Percentiles rank a stretch among this genome's conserved stretches.
These are phyloP conservation scores for Scaptomyza pallida DNA, from an alignment of 1,140 invertebrate species.

Conservation along the genomic window DNA sequence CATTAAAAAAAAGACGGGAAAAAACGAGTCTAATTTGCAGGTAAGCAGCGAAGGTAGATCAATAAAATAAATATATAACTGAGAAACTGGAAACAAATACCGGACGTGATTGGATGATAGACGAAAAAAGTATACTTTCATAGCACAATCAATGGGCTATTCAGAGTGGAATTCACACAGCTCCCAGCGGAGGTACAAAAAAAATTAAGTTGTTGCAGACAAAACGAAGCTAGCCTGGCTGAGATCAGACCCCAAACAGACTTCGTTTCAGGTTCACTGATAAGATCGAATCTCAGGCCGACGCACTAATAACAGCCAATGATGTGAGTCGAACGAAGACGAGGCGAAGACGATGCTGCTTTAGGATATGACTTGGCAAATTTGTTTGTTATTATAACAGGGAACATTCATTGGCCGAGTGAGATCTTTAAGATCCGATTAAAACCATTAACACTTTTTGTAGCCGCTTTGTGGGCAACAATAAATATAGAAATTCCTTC, in stretches of 20 bases:
- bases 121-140: slow-evolving; percentile 63
- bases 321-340: slow-evolving; percentile 40
- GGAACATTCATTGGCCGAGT: slow-evolving; percentile 35
- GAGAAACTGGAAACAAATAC: slow-evolving; percentile 61
- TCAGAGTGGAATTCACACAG: slow-evolving; percentile 58
- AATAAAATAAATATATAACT: slow-evolving; percentile 20
- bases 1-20: slow-evolving; percentile 35
- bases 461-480: slow-evolving; percentile 34
- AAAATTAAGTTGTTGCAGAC: slow-evolving; percentile 69
- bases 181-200: slow-evolving; percentile 40
- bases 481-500: neutral
- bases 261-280: slow-evolving; percentile 35
- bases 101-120: slow-evolving; percentile 81
- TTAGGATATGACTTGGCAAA: slow-evolving; percentile 83
- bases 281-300: slow-evolving; percentile 58
- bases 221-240: slow-evolving; percentile 17
- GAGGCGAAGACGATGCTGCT: slow-evolving; percentile 51
- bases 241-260: slow-evolving; percentile 19
- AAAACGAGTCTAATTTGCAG: slow-evolving; percentile 64
- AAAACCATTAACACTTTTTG: slow-evolving; percentile 82
- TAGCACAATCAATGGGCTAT: slow-evolving; percentile 73
- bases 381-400: slow-evolving; percentile 68
- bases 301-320: slow-evolving; percentile 76
- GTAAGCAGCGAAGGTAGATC: slow-evolving; percentile 22
- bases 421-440: slow-evolving; percentile 76